A percentile compares a stretch with the other conserved stretches of the same genome.
phyloP scores from a whole-genome alignment of 2,797 vertebrate genomes.

The Syngnathus rostellatus region DNA sequence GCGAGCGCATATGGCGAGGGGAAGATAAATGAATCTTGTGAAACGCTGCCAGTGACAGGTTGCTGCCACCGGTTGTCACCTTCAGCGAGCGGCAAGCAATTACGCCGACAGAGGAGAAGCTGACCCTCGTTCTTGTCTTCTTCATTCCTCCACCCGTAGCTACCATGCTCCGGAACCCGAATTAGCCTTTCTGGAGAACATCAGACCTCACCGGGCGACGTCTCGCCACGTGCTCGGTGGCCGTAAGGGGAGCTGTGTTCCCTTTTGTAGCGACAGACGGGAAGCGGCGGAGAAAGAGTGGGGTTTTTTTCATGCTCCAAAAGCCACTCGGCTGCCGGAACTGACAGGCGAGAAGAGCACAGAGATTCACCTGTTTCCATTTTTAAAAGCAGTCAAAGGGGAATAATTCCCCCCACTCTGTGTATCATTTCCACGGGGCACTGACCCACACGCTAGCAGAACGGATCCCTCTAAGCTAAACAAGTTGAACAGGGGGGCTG shows the following conservation, averaged over 20 bases:
- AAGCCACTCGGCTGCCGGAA: slow-evolving; percentile 46
- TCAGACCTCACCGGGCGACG: slow-evolving; percentile 23
- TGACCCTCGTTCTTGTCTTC: slow-evolving; percentile 23
- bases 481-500: slow-evolving; percentile 26
- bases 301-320: slow-evolving; percentile 51
- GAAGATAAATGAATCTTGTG: slow-evolving; percentile 46
- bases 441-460: slow-evolving; percentile 50
- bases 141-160: slow-evolving; percentile 10
- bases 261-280: slow-evolving; percentile 30
- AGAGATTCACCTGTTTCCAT: slow-evolving; percentile 50
- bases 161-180: slow-evolving; percentile 29
- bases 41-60: slow-evolving; percentile 38
- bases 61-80: slow-evolving; percentile 44
- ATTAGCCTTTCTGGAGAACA: slow-evolving; percentile 30
- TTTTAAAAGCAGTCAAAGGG: slow-evolving; percentile 44
- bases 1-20: slow-evolving; percentile 41
- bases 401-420: slow-evolving; percentile 29
- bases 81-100: slow-evolving; percentile 48
- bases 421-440: slow-evolving; percentile 48
- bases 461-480: slow-evolving; percentile 45
- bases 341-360: slow-evolving; percentile 51
- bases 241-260: slow-evolving; percentile 14
- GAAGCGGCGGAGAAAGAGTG: slow-evolving; percentile 17
- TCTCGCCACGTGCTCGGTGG: too few relatives aligned
- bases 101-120: slow-evolving; percentile 36